phyloP scores from a whole-genome alignment of 2,888 invertebrate species.

The Tiliacea aurago region DNA sequence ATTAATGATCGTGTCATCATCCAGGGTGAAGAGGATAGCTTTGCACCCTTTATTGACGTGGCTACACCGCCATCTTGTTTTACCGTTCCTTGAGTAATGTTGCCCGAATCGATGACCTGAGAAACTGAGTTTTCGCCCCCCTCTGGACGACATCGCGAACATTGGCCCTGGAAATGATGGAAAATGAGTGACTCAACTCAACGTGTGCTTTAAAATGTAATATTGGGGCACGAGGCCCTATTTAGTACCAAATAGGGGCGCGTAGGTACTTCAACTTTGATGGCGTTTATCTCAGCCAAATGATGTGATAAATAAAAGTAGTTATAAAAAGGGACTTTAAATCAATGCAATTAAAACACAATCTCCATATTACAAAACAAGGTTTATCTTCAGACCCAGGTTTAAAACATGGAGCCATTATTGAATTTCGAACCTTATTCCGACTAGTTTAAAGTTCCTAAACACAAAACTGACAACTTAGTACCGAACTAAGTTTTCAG shows the following conservation, averaged over 20 bases:
- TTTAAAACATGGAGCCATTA: no score
- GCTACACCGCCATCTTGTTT: slow-evolving; percentile 71
- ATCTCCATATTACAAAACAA: no score
- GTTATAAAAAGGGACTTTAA: neutral
- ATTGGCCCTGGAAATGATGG: slow-evolving; percentile 10
- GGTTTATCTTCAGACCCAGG: no score
- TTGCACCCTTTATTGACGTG: slow-evolving; percentile 67
- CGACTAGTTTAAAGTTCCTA: no score
- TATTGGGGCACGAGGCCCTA: neutral
- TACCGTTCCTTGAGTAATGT: slow-evolving; percentile 65
- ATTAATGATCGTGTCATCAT: slow-evolving; percentile 65
- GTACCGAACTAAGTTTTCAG: no score
- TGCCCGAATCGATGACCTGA: slow-evolving; percentile 70
- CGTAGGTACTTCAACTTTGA: neutral
- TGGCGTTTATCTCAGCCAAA: neutral
- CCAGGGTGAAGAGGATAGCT: slow-evolving; percentile 68
- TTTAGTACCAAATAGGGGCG: neutral
- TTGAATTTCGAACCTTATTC: no score
- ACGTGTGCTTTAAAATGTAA: neutral
- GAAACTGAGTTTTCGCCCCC: slow-evolving; percentile 25
- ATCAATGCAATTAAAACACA: neutral
- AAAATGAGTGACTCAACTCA: neutral
- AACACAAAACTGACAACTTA: no score
- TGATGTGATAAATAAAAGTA: neutral
- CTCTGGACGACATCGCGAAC: slow-evolving; percentile 29